Evolutionary conservation across 2,888 invertebrate genomes (phyloP), one percentile per base, ranked within the genome.

Genomic region (Melanargia galathea): DNA sequence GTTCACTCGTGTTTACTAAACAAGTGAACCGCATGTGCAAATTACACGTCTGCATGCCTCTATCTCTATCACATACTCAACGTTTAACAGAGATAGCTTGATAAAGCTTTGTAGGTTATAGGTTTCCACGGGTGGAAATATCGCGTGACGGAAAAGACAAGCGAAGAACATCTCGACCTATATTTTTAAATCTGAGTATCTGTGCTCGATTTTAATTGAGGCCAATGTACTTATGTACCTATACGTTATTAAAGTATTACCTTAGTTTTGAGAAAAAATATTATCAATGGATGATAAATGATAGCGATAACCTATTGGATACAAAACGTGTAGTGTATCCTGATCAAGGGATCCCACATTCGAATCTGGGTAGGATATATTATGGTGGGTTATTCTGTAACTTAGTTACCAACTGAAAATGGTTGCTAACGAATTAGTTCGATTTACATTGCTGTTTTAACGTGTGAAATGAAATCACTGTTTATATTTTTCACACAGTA

Each of bases 71-170:
- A 8, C 64, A 68, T 59, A 61, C 58, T 62, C 48, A 68, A 67
- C 48, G 61, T 56, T 22, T 61, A 68, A 72, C 63, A 70, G 64
- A 70, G 65, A 72, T 63, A 63, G 63, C 52, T 59, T 65, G 69
- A 67, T 64, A 64, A 68, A 68, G 66, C 71, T 72, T 67, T 57
- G 52, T 67, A 65, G 70, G 68, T 60, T 20, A 5, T 66, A 60
- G 67, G 67, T 57, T 51, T 33, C 60, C 61, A 57, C 60, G 71
- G 69, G 73, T 78, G 26, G 75, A 77, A 73, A 76, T 76, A 79
- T 80, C 73, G 79, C 80, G 75, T 77, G 79, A 75, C 71, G 67
- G 54, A 38, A 38, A 16, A 22, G 45, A 35, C 33, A 52, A 35
- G 35, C 8, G 20, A 24, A 20, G 22, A 18, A n/a, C n/a, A 24